Percentiles rank a stretch among this genome's conserved stretches.
These are phyloP conservation scores for Cosmorhoe ocellata DNA, from an alignment of 2,888 invertebrate genomes.

Conservation along the genomic window DNA sequence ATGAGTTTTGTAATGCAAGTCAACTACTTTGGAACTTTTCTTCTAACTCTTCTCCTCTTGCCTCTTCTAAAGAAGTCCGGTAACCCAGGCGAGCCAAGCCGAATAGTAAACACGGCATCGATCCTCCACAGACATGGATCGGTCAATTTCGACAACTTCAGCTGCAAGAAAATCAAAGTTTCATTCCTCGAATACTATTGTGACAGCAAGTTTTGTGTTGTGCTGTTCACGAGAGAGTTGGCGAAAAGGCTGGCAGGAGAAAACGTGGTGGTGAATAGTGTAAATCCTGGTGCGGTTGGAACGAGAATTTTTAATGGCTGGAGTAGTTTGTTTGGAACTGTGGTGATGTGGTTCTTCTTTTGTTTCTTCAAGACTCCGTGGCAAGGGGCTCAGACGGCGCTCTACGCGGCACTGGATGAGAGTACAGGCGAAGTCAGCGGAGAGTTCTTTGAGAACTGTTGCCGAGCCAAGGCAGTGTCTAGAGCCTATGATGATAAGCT, in stretches of 20 bases:
- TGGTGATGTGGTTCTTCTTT: slow-evolving; percentile 75
- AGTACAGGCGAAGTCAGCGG: slow-evolving; percentile 85
- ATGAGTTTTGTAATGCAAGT: slow-evolving; percentile 94
- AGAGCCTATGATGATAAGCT: slow-evolving; percentile 56
- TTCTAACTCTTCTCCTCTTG: slow-evolving; percentile 92
- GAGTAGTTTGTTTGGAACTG: slow-evolving; percentile 65
- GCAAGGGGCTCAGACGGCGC: slow-evolving; percentile 89
- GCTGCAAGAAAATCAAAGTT: slow-evolving; percentile 50
- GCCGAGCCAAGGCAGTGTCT: slow-evolving; percentile 75
- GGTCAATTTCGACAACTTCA: slow-evolving; percentile 84
- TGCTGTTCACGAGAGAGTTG: slow-evolving; percentile 86
- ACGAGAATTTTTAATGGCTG: slow-evolving; percentile 84
- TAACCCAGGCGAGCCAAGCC: slow-evolving; percentile 79
- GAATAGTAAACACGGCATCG: slow-evolving; percentile 89
- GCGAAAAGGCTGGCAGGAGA: slow-evolving; percentile 83
- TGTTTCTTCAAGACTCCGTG: slow-evolving; percentile 85
- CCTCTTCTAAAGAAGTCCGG: slow-evolving; percentile 85
- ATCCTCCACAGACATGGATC: slow-evolving; percentile 84
- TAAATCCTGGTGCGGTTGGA: slow-evolving; percentile 92
- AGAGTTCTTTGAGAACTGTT: slow-evolving; percentile 88
- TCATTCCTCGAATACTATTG: slow-evolving; percentile 74
- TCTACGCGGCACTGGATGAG: slow-evolving; percentile 86
- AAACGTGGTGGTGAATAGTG: slow-evolving; percentile 88
- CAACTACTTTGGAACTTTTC: slow-evolving; percentile 95
- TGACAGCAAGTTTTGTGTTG: slow-evolving; percentile 85